phyloP scores from a whole-genome alignment of 2,797 vertebrate species.

The Cossypha caffra region DNA sequence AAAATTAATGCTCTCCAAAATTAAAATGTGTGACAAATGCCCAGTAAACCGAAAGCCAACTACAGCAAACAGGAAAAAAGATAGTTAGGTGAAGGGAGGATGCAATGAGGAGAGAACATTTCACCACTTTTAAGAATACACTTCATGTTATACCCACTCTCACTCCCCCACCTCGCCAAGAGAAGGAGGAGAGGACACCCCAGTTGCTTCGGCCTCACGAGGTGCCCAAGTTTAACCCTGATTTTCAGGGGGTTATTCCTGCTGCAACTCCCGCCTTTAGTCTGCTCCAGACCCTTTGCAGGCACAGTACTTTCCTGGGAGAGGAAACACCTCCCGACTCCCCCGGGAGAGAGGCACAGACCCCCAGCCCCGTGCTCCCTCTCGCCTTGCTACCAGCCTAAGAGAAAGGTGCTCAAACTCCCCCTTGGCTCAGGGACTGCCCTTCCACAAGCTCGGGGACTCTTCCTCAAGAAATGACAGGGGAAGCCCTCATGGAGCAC shows the following conservation, averaged over 20 bases:
- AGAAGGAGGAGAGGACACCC: neutral
- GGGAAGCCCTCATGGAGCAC: neutral
- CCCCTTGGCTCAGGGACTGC: neutral
- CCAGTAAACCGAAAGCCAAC: conserved; percentile 14
- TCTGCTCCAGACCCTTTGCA: fast-evolving
- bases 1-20: neutral
- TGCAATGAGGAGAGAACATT: neutral
- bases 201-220: neutral
- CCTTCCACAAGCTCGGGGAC: neutral
- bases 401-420: neutral
- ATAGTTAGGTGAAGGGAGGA: neutral
- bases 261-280: neutral
- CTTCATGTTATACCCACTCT: fast-evolving
- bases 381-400: neutral
- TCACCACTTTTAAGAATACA: neutral
- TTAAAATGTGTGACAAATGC: neutral
- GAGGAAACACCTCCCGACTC: neutral
- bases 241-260: neutral
- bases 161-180: fast-evolving
- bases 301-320: neutral
- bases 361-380: neutral
- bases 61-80: conserved; percentile 1
- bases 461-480: fast-evolving
- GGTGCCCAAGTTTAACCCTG: neutral
- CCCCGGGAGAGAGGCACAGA: neutral